These are phyloP conservation scores for Physocephala rufipes DNA, from an alignment of 2,888 invertebrate species.

Conservation along the genomic window DNA sequence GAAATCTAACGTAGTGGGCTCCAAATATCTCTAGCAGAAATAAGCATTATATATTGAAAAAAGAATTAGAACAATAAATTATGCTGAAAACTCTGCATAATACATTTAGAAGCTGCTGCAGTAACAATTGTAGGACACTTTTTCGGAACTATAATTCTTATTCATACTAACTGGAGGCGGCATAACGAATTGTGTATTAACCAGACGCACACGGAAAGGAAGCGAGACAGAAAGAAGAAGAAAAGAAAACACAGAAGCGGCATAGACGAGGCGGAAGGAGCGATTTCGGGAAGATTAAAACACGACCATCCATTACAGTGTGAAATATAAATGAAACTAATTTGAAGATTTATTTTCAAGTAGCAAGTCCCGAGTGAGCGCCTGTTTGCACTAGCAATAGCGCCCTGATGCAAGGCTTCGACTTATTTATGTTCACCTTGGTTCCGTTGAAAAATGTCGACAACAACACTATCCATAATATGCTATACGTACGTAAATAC, in stretches of 20 bases:
- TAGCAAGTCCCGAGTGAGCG: constrained; percentile 2
- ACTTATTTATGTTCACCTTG: too few species aligned
- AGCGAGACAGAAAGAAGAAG: constrained; percentile 4
- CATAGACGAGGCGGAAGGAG: constrained; percentile 17
- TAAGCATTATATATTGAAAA: too few species aligned
- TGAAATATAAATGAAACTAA: constrained; percentile 38
- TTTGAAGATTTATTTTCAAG: constrained; percentile 37
- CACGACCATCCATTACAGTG: constrained; percentile 34
- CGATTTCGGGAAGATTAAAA: constrained; percentile 31
- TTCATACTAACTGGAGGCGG: constrained; percentile 43
- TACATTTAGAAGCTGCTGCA: neutral
- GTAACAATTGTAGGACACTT: neutral
- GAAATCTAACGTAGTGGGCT: too few species aligned
- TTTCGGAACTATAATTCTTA: constrained; percentile 37
- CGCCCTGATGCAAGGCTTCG: too few species aligned
- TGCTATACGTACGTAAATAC: too few species aligned
- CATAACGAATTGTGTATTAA: constrained; percentile 40
- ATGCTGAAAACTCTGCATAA: neutral
- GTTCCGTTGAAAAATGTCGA: too few species aligned
- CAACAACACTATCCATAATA: too few species aligned
- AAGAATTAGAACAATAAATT: too few species aligned
- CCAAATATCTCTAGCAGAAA: too few species aligned
- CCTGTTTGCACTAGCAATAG: too few species aligned
- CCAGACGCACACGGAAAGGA: neutral
- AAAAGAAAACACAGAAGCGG: neutral